A percentile compares a stretch with the other conserved stretches of the same genome.
These are phyloP conservation scores for Pipa parva DNA, from an alignment of 2,113 vertebrate species.

Conservation along the genomic window DNA sequence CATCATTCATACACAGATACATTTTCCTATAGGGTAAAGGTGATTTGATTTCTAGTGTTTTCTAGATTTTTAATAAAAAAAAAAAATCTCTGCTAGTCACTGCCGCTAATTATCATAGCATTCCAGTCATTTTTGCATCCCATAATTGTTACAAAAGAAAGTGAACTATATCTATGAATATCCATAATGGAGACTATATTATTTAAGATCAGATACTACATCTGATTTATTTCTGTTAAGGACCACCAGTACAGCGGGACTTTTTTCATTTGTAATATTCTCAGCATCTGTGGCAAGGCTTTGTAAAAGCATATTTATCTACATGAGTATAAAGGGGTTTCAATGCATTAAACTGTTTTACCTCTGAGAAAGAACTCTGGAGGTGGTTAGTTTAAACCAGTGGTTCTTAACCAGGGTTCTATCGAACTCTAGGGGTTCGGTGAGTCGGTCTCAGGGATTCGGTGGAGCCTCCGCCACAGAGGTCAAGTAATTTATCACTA, in stretches of 20 bases:
- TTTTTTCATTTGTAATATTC: constrained; percentile 18
- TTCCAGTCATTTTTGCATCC: background rate
- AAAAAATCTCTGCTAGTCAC: background rate
- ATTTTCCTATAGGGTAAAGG: background rate
- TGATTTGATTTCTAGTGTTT: background rate
- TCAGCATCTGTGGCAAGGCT: constrained; percentile 1
- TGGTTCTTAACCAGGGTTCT: no score
- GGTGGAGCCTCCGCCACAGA: no score
- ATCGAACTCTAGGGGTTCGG: no score
- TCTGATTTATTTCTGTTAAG: background rate
- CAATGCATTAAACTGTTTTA: constrained; percentile 16
- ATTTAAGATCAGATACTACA: background rate
- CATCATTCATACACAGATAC: background rate
- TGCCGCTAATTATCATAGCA: background rate
- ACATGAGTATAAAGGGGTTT: constrained; percentile 31
- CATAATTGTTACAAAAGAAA: background rate
- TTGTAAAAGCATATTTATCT: constrained; percentile 1
- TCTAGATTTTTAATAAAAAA: background rate
- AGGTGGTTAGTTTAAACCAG: constrained; percentile 32
- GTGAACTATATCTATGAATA: no score
- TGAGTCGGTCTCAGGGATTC: no score
- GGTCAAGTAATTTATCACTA: no score
- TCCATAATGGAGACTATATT: background rate
- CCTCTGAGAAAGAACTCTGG: constrained; percentile 20
- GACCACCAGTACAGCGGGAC: background rate